phyloP scores from a whole-genome alignment of 2,797 vertebrate genomes.

The Petrocephalus sullivani region DNA sequence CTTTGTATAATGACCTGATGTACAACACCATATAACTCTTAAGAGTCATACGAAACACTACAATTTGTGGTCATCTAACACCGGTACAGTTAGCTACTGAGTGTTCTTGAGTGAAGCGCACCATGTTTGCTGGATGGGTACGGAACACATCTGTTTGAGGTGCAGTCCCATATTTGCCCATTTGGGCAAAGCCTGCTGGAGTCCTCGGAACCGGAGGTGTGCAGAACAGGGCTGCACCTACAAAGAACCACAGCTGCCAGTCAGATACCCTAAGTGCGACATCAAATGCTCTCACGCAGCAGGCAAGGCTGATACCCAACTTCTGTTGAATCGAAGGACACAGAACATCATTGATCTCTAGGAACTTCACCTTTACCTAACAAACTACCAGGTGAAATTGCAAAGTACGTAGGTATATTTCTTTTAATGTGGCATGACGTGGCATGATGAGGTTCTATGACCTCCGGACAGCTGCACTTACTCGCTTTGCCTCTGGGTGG shows the following conservation, averaged over 20 bases:
- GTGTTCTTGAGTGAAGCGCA: not conserved
- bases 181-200: slow-evolving; percentile 74
- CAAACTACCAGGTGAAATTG: not conserved
- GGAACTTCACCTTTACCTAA: not conserved
- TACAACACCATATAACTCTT: not conserved
- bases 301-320: not conserved
- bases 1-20: not conserved
- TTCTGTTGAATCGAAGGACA: not conserved
- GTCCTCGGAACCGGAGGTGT: slow-evolving; percentile 63
- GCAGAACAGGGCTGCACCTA: slow-evolving; percentile 56
- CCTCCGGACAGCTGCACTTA: slow-evolving; percentile 41
- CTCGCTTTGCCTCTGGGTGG: slow-evolving; percentile 52
- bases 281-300: not conserved
- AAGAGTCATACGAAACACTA: not conserved
- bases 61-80: not conserved
- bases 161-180: slow-evolving; percentile 85
- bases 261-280: not conserved
- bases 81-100: not conserved
- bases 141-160: slow-evolving; percentile 75
- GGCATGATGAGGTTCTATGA: not conserved
- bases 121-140: slow-evolving; percentile 54
- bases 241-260: not conserved
- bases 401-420: not conserved
- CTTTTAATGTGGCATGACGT: not conserved
- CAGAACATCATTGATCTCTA: not conserved